A percentile compares a stretch with the other conserved stretches of the same genome.
Evolutionary conservation across 2,888 invertebrate species (phyloP).

Genomic region (Plagodis dolabraria): DNA sequence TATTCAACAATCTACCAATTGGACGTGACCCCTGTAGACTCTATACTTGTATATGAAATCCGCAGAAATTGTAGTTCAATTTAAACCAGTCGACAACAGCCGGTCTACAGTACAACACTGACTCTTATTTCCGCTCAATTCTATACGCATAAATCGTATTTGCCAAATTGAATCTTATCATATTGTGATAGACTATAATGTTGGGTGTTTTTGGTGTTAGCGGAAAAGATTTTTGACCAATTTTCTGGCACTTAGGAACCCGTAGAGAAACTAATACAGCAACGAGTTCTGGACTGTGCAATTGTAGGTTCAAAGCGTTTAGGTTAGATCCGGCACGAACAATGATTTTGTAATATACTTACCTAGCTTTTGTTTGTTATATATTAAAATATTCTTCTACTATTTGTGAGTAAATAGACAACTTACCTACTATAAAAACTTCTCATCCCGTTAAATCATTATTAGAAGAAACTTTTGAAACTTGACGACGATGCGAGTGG

Average conservation of each 20-base stretch:
- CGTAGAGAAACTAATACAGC: constrained; percentile 31
- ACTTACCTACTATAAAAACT: no score
- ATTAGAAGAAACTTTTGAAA: no score
- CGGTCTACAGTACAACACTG: constrained; percentile 70
- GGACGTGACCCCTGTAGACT: constrained; percentile 33
- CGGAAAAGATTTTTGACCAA: constrained; percentile 38
- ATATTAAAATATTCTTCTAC: no score
- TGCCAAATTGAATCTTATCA: constrained; percentile 53
- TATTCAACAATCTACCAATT: constrained; percentile 18
- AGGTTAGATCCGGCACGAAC: constrained; percentile 1
- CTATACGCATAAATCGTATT: constrained; percentile 56
- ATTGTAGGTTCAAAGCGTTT: constrained; percentile 10
- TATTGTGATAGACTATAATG: constrained; percentile 38
- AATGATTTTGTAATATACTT: no score
- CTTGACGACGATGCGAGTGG: no score
- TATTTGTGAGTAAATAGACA: no score
- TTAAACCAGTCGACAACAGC: constrained; percentile 60
- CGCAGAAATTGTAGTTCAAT: constrained; percentile 52
- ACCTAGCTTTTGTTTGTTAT: no score
- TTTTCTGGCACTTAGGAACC: constrained; percentile 37
- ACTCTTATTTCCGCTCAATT: constrained; percentile 79
- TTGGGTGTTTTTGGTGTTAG: constrained; percentile 25
- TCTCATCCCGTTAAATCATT: no score
- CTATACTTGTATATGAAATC: constrained; percentile 33
- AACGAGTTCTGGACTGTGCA: constrained; percentile 21